Evolutionary conservation across 1,140 invertebrate genomes (phyloP), one percentile per base, ranked within the genome.

Genomic region (Trachymyrmex septentrionalis): DNA sequence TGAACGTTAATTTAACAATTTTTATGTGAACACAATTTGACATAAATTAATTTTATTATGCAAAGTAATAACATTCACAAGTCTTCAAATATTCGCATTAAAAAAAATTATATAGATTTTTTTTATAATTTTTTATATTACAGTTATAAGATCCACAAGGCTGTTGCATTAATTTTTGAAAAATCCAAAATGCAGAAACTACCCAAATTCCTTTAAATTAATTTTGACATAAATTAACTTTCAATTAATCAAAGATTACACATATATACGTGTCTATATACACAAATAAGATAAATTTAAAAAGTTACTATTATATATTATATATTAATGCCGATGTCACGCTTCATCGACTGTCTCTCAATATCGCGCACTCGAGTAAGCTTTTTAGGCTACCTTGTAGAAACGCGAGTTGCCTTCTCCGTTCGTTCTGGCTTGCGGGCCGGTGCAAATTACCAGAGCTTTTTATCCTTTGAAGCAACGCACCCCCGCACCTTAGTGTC

Each of bases 391-490:
- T 34, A 19, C 19, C 27, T 71, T 24, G 27, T 63, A 30, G 73
- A 64, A 21, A 88, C 44, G 77, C 34, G 63, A 67, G 90, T 82
- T 90, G 76, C 67, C 80, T 78, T 48, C 34, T 61, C 44, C 63
- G 67, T 75, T 75, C 50, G 21, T 82, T 53, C 30, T 53, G 19
- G 30, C 53, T 71, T 48, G 44, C 44, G 66, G 48, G 38, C 44
- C 77, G 48, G 72, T 61, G 87, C 34, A 91, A 91, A 91, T 91
- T 91, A 91, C 77, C 78, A n/a, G 61, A 86, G 86, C 89, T 86
- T 90, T 88, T 91, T 88, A 90, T 91, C 89, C 90, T 91, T 91
- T 90, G 90, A 90, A 86, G 55, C 30, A n/a, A 59, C 59, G 30
- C 21, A 55, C 73, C 67, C 59, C 27, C 72, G 50, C 53, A 66